Percentiles rank a stretch among this genome's conserved stretches.
Conservation (phyloP, 2,888 invertebrate genomes). For the Drosophila anomalata region DNA sequence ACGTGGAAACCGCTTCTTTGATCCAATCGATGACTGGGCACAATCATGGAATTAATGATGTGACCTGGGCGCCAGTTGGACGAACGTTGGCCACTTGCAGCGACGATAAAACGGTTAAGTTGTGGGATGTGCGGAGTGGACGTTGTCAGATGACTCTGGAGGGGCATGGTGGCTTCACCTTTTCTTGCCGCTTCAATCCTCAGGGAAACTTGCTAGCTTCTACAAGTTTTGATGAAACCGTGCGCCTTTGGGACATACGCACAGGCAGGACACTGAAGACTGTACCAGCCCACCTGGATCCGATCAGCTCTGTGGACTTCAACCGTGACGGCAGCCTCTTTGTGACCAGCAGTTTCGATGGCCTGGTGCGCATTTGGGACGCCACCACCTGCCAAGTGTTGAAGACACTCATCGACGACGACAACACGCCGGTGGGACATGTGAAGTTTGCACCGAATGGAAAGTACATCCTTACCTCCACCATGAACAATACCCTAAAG, state of each 20-base stretch:
- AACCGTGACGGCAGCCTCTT: constrained; percentile 99
- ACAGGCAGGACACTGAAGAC: constrained; percentile 98
- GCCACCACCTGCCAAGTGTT: constrained; percentile 99
- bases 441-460: constrained; percentile 99
- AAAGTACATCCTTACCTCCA: constrained; percentile 98
- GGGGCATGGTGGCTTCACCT: constrained; percentile 99
- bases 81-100: constrained; percentile 95
- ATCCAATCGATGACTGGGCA: constrained; percentile 98
- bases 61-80: constrained; percentile 98
- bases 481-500: constrained; percentile 98
- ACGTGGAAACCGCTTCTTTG: constrained; percentile 98
- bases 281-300: constrained; percentile 98
- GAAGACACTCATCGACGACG: constrained; percentile 99
- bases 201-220: constrained; percentile 99
- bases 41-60: constrained; percentile 98
- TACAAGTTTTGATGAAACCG: constrained; percentile 99
- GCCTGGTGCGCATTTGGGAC: constrained; percentile 99
- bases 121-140: constrained; percentile 97
- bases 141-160: constrained; percentile 98
- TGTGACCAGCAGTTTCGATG: constrained; percentile 99
- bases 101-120: constrained; percentile 93
- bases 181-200: constrained; percentile 99
- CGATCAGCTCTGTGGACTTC: constrained; percentile 99
- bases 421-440: constrained; percentile 99
- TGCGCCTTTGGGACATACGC: constrained; percentile 98